Evolutionary conservation across 2,888 invertebrate genomes (phyloP).

Genomic region (Anodontia alba): DNA sequence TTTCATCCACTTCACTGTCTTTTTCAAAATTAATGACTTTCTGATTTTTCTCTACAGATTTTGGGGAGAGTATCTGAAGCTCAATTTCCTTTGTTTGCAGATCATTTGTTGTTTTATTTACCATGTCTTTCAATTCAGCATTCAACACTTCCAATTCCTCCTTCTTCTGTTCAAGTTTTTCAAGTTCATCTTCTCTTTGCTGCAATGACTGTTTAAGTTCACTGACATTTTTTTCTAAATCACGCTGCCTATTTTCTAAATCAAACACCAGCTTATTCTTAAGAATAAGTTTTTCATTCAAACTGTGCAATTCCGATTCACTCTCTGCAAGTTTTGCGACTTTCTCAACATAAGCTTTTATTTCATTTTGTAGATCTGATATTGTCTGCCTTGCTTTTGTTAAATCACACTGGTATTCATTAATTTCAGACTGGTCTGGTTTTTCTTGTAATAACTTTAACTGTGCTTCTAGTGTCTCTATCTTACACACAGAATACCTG

Average conservation of each 20-base stretch:
- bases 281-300: conserved; percentile 47
- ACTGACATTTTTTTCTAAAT: conserved; percentile 40
- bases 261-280: conserved; percentile 34
- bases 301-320: conserved; percentile 34
- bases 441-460: conserved; percentile 25
- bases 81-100: conserved; percentile 57
- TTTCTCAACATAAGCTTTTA: conserved; percentile 49
- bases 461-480: conserved; percentile 46
- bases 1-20: background rate
- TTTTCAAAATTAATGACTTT: background rate
- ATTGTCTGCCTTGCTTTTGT: conserved; percentile 87
- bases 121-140: conserved; percentile 63
- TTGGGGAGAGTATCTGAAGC: conserved; percentile 46
- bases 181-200: conserved; percentile 36
- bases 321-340: conserved; percentile 33
- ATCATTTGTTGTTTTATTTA: conserved; percentile 63
- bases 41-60: conserved; percentile 19
- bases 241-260: conserved; percentile 37
- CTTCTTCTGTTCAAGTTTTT: conserved; percentile 87
- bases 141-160: conserved; percentile 80
- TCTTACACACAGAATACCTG: conserved; percentile 34
- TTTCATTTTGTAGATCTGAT: conserved; percentile 85
- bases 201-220: conserved; percentile 35
- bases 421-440: background rate
- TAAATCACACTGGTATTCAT: conserved; percentile 20